Base-by-base conservation (phyloP, 2,113 vertebrate species). In the Cyrtonyx montezumae region DNA sequence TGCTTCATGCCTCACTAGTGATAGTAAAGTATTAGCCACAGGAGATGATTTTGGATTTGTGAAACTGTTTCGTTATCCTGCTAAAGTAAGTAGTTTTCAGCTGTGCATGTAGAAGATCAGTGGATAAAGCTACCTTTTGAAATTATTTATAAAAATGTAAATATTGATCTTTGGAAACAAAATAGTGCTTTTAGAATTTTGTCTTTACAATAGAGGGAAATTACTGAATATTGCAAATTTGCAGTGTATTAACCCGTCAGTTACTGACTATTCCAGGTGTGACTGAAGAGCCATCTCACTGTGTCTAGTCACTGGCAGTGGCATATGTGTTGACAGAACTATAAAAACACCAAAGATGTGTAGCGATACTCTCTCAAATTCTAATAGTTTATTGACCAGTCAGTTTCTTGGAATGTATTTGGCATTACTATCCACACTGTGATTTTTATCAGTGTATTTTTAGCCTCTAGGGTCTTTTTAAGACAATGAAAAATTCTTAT, bases 1-100 rank as follows among this genome's bases (percentile, higher is more conserved):
- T 53, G 84, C 98, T 53, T 98, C 98, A 59, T 99, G 98, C 96
- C 99, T 99, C 93, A 99, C 98, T 94, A 98, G 97, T 75, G 98
- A 99, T 93, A 98, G 94, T 94, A 98, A 98, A 96, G 97, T 99
- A 40, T 97, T 99, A 77, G 99, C 99, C 62, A 99, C 99, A 56
- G 99, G 99, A 87, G 99, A 99, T 95, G 99, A 99, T 96, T 98
- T 99, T 96, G 99, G 99, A 96, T 99, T 99, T 90, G 98, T 99
- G 93, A 99, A 99, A 95, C 98, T 99, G 65, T 99, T 99, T 95
- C 98, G 97, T 96, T 99, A 99, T 84, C 99, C 99, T 63, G 98
- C 98, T 81, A 99, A 99, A 98, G 99, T 99, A 97, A 97, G 98
- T 97, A 48, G 66, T 91, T 94, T 93, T 93, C 55, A 94, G 9